Evolutionary conservation across 30 jellyfish, hydroid and myxozoan genomes (phyloP).

Genomic region (Turritopsis rubra): DNA sequence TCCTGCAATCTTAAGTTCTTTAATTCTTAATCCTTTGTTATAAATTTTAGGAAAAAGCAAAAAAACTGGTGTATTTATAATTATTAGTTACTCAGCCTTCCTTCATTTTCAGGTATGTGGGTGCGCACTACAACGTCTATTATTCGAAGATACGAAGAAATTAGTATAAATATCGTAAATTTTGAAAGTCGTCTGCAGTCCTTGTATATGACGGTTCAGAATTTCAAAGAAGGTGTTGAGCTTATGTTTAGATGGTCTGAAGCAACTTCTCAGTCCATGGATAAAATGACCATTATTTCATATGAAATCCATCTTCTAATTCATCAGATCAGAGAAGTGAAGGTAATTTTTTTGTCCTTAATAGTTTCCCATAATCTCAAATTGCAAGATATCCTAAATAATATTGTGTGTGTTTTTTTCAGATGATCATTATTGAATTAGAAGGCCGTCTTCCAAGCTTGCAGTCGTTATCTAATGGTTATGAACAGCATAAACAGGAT

Average conservation of each 20-base stretch:
- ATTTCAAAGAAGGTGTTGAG: constrained; percentile 88
- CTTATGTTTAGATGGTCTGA: constrained; percentile 71
- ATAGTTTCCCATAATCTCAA: neutral
- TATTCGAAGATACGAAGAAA: constrained; percentile 79
- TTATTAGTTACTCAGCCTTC: neutral
- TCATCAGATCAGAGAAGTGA: constrained; percentile 84
- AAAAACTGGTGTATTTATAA: neutral
- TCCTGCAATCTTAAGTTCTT: neutral
- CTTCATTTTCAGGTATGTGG: constrained; percentile 72
- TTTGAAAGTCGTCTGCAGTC: constrained; percentile 76
- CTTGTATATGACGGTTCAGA: constrained; percentile 74
- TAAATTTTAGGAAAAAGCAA: no score
- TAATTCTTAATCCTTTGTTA: neutral
- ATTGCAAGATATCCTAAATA: neutral
- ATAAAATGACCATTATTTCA: constrained; percentile 66
- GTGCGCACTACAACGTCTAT: constrained; percentile 72
- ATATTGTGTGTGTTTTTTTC: neutral
- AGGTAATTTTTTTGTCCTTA: constrained; percentile 35
- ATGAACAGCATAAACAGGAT: constrained; percentile 56
- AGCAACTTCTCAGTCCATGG: constrained; percentile 51
- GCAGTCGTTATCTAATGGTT: constrained; percentile 43
- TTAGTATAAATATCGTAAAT: constrained; percentile 42
- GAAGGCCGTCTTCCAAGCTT: constrained; percentile 89
- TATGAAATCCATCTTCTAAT: constrained; percentile 63
- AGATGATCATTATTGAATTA: constrained; percentile 64